Percentiles rank a stretch among this genome's conserved stretches.
Evolutionary conservation across 2,888 invertebrate species (phyloP).

Genomic region (Sarcophaga caerulescens): DNA sequence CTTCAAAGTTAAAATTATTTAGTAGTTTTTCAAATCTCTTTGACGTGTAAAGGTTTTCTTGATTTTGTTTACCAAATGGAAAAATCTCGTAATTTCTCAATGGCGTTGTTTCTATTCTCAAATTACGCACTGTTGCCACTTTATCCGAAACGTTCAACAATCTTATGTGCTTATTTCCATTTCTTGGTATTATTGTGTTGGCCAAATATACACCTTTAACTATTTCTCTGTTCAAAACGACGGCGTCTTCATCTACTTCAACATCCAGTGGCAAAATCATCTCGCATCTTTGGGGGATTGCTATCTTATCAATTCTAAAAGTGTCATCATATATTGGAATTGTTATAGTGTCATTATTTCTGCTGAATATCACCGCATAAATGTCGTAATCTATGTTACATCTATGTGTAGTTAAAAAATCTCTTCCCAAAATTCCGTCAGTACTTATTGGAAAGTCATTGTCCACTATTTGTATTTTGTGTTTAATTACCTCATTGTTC

Average conservation of each 20-base stretch:
- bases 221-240: not conserved
- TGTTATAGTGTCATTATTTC: constrained; percentile 7
- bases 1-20: too few species aligned
- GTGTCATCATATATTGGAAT: constrained; percentile 5
- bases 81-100: too few species aligned
- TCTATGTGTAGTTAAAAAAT: constrained; percentile 25
- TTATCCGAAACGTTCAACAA: too few species aligned
- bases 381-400: constrained; percentile 50
- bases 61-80: too few species aligned
- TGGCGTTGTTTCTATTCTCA: too few species aligned
- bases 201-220: too few species aligned
- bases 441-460: constrained; percentile 36
- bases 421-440: constrained; percentile 50
- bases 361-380: constrained; percentile 11
- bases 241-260: constrained; percentile 9
- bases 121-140: too few species aligned
- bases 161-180: too few species aligned
- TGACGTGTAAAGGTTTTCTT: too few species aligned
- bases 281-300: constrained; percentile 30
- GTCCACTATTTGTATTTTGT: too few species aligned
- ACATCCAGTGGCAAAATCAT: constrained; percentile 27
- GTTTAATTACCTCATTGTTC: too few species aligned
- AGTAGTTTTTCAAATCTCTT: too few species aligned
- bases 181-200: not conserved
- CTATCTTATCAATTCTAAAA: not conserved